Evolutionary conservation across 2,113 vertebrate genomes (phyloP), one percentile per base, ranked within the genome.

Genomic region (Pseudopodoces humilis): DNA sequence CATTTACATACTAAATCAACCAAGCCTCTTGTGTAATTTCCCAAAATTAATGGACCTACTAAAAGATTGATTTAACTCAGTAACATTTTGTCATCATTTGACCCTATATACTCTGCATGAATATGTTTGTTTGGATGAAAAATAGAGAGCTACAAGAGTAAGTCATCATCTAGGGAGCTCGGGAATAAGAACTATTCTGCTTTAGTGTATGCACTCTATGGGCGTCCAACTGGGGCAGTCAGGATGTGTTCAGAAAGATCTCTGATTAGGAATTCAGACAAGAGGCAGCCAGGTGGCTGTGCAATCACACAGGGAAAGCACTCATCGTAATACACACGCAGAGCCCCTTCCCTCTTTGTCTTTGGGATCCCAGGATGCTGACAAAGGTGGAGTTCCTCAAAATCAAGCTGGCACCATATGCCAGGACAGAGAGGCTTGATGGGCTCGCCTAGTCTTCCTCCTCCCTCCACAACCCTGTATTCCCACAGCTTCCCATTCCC

Each of bases 241-340:
- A n/a, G 63, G 37, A 9, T 12, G 11, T 27, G 28, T 25, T 37
- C 55, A 72, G 76, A 49, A 55, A 27, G 37, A 43, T 41, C 22
- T 16, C 28, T 4, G 15, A 19, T 16, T 5, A 77, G 31, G 46
- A 83, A 50, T 49, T 56, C 19, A 7, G 56, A 21, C 11, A n/a
- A 49, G 24, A 58, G 22, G 17, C 20, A 75, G 27, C 20, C 1
- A 1, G 28, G 47, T 28, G 62, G 18, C 27, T 72, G 60, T 70
- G 52, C 30, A 27, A 37, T 13, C 60, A 43, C 64, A 63, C 8
- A 39, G 20, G 44, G 52, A 24, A 78, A 65, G n/a, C n/a, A 24
- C 13, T 41, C 6, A 56, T 3, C 0, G 0, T 5, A 14, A 67
- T 0, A n/a, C 20, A n/a, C 50, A 23, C 1, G 6, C 63, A 47